Conservation (phyloP, 2,888 invertebrate genomes). For the Brachypalpus laphriformis region DNA sequence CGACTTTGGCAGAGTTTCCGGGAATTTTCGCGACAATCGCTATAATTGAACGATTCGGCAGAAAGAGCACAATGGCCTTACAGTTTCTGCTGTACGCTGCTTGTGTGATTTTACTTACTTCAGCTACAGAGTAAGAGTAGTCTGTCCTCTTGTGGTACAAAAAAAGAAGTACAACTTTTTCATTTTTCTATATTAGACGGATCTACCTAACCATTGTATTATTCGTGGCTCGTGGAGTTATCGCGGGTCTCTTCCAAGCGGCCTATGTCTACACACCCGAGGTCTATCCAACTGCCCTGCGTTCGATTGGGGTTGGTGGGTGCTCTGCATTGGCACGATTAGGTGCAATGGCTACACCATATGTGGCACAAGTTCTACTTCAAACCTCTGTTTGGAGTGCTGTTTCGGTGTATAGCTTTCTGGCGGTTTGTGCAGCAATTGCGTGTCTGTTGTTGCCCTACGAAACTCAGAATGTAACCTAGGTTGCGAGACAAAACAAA, state of each 20-base stretch:
- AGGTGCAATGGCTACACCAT: slow-evolving; percentile 97
- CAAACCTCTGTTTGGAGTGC: slow-evolving; percentile 85
- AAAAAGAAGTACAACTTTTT: not conserved
- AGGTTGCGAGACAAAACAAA: not conserved
- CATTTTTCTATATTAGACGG: no score
- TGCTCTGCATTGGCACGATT: slow-evolving; percentile 95
- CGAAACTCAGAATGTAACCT: slow-evolving; percentile 82
- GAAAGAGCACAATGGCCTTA: slow-evolving; percentile 96
- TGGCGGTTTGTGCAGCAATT: slow-evolving; percentile 85
- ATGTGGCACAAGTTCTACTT: slow-evolving; percentile 93
- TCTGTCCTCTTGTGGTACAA: not conserved
- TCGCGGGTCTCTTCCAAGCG: slow-evolving; percentile 97
- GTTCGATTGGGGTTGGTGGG: slow-evolving; percentile 95
- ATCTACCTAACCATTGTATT: slow-evolving; percentile 91
- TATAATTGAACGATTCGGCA: slow-evolving; percentile 94
- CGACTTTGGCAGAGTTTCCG: slow-evolving; percentile 96
- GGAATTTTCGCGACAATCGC: slow-evolving; percentile 94
- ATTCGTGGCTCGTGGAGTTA: slow-evolving; percentile 94
- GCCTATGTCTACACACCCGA: slow-evolving; percentile 98
- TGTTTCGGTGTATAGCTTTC: slow-evolving; percentile 85
- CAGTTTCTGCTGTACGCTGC: slow-evolving; percentile 94
- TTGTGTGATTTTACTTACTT: slow-evolving; percentile 89
- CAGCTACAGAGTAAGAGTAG: slow-evolving; percentile 85
- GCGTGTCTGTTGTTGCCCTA: slow-evolving; percentile 87
- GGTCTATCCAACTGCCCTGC: slow-evolving; percentile 94